phyloP scores from a whole-genome alignment of 2,888 invertebrate genomes.

The Drosophila anomalata region DNA sequence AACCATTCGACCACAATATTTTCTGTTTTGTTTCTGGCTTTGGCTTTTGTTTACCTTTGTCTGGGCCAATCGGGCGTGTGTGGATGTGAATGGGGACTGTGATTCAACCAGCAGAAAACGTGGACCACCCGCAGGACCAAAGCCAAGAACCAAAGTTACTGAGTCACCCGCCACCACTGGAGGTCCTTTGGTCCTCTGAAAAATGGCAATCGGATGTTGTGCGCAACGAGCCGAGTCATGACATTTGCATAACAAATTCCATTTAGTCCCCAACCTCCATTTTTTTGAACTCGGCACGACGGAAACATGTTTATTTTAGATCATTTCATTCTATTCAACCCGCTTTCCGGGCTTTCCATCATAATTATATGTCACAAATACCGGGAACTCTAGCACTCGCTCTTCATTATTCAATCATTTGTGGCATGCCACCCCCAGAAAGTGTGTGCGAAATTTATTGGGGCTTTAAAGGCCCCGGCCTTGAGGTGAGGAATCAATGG shows the following conservation, averaged over 20 bases:
- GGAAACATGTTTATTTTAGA: slow-evolving; percentile 61
- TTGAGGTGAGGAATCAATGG: slow-evolving; percentile 31
- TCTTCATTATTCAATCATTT: slow-evolving; percentile 45
- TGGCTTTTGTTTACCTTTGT: slow-evolving; percentile 58
- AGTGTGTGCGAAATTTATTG: slow-evolving; percentile 15
- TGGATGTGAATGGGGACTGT: slow-evolving; percentile 13
- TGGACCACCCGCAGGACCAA: slow-evolving; percentile 37
- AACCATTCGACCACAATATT: slow-evolving; percentile 24
- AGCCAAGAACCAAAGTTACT: slow-evolving; percentile 30
- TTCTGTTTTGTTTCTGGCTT: slow-evolving; percentile 24
- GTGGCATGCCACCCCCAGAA: slow-evolving; percentile 5
- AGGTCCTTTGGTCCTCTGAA: slow-evolving; percentile 27
- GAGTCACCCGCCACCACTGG: slow-evolving; percentile 10
- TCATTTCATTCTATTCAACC: slow-evolving; percentile 29
- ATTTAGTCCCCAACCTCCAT: slow-evolving; percentile 5
- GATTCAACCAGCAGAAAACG: slow-evolving; percentile 40
- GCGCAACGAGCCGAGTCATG: slow-evolving; percentile 60
- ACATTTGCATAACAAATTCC: slow-evolving; percentile 65
- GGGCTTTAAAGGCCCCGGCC: slow-evolving; percentile 7
- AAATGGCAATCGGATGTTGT: slow-evolving; percentile 62
- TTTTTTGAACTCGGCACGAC: slow-evolving; percentile 8
- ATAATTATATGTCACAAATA: slow-evolving; percentile 57
- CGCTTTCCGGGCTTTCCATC: slow-evolving; percentile 49
- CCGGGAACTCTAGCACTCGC: slow-evolving; percentile 20
- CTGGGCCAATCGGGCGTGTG: slow-evolving; percentile 28